A percentile compares a stretch with the other conserved stretches of the same genome.
Conservation (phyloP, 2,888 invertebrate species). For the Eueremaeus valkanovi region DNA sequence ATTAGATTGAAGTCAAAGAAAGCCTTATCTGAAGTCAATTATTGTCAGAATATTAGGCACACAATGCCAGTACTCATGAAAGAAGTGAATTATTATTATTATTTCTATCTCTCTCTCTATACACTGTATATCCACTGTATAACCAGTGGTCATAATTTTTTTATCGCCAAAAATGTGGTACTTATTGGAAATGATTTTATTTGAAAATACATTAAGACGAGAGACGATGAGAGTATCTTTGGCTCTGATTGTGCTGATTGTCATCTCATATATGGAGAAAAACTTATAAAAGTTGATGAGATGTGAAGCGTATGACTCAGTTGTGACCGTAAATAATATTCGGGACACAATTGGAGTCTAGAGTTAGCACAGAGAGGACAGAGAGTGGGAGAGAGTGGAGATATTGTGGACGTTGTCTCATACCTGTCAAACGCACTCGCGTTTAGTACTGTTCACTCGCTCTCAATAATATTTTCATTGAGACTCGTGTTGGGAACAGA, state of each 20-base stretch:
- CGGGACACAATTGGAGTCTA: slow-evolving; percentile 12
- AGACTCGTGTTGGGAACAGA: slow-evolving; percentile 31
- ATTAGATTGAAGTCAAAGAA: not conserved
- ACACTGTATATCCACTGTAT: too few relatives aligned
- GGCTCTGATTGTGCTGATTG: slow-evolving; percentile 3
- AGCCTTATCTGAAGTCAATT: slow-evolving; percentile 9
- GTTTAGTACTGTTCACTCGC: slow-evolving; percentile 12
- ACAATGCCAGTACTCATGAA: slow-evolving; percentile 2
- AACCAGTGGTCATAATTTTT: slow-evolving; percentile 29
- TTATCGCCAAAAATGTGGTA: slow-evolving; percentile 27
- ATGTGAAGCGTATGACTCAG: slow-evolving; percentile 28
- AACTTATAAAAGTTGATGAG: slow-evolving; percentile 33
- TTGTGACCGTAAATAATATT: slow-evolving; percentile 22
- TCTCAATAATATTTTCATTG: slow-evolving; percentile 35
- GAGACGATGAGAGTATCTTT: too few relatives aligned
- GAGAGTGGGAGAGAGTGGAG: slow-evolving; percentile 4
- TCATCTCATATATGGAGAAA: not conserved
- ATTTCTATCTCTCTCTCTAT: not conserved
- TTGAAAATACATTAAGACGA: slow-evolving; percentile 26
- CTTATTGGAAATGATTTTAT: slow-evolving; percentile 26
- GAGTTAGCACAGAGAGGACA: not conserved
- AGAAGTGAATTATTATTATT: not conserved
- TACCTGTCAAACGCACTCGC: slow-evolving; percentile 26
- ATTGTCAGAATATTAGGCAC: not conserved
- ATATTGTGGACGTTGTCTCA: slow-evolving; percentile 25